Conservation (phyloP, 2,113 vertebrate species). For the Pelecanus crispus region DNA sequence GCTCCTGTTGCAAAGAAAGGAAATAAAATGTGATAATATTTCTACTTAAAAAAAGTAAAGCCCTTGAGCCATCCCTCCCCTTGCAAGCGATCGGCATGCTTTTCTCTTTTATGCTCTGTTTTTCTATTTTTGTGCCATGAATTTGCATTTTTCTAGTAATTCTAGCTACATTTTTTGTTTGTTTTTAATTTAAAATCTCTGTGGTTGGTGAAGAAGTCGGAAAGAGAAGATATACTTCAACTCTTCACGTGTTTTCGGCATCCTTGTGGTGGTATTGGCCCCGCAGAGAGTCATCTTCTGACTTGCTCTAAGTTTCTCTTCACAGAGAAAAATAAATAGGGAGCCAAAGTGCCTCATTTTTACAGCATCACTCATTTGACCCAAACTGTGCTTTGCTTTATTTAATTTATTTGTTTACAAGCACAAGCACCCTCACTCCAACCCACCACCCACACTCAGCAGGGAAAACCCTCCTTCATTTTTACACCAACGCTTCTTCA, state of each 20-base stretch:
- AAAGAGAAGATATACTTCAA: background rate
- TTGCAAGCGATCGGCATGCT: background rate
- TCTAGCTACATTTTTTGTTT: background rate
- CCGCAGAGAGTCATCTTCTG: background rate
- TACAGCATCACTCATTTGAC: background rate
- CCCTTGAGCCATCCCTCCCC: background rate
- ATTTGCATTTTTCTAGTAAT: background rate
- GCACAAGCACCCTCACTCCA: background rate
- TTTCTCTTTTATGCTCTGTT: background rate
- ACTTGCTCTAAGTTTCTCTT: background rate
- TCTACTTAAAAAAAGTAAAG: background rate
- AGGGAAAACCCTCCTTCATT: background rate
- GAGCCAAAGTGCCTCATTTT: background rate
- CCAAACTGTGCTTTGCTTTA: background rate
- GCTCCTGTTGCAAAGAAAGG: background rate
- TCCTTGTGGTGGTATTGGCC: background rate
- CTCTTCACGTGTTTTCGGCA: background rate
- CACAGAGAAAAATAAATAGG: background rate
- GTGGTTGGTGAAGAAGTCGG: background rate
- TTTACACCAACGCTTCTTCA: background rate
- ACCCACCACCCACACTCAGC: background rate
- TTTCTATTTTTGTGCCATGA: background rate
- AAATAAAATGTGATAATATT: background rate
- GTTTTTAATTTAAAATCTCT: background rate
- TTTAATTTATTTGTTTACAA: background rate